A percentile compares a stretch with the other conserved stretches of the same genome.
These are phyloP conservation scores for Chaenocephalus aceratus DNA, from an alignment of 2,113 vertebrate species.

Conservation along the genomic window DNA sequence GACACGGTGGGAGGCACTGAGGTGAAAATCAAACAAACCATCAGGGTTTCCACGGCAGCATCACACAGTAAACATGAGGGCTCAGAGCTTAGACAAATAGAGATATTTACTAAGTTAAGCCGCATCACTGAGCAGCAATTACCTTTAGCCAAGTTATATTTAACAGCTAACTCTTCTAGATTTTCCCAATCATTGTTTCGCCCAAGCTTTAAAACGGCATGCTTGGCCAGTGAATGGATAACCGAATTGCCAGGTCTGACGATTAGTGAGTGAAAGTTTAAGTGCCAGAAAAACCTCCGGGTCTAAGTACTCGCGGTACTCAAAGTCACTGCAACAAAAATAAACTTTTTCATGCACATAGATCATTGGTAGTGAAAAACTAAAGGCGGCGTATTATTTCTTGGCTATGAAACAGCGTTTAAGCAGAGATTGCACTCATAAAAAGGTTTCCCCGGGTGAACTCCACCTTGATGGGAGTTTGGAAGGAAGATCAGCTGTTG, in stretches of 20 bases:
- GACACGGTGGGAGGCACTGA: constrained; percentile 35
- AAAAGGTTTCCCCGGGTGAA: constrained; percentile 40
- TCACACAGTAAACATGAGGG: constrained; percentile 57
- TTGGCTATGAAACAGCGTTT: constrained; percentile 13
- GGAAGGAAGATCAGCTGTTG: constrained; percentile 37
- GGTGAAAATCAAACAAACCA: constrained; percentile 77
- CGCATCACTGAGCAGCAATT: constrained; percentile 24
- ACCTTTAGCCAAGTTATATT: constrained; percentile 7
- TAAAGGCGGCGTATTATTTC: neutral
- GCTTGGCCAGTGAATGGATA: constrained; percentile 2
- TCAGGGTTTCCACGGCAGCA: constrained; percentile 71
- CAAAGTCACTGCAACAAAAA: constrained; percentile 6
- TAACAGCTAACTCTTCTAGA: constrained; percentile 1
- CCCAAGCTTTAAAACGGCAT: constrained; percentile 10
- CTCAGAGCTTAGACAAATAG: constrained; percentile 48
- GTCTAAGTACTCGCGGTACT: neutral
- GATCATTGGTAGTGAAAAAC: neutral
- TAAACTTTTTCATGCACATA: neutral
- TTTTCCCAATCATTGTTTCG: neutral
- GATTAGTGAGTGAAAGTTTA: neutral
- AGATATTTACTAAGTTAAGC: constrained; percentile 61
- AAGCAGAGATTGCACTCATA: constrained; percentile 10
- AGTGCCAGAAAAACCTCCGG: neutral
- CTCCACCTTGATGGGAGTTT: constrained; percentile 42
- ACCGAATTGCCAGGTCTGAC: neutral